Evolutionary conservation across 2,888 invertebrate genomes (phyloP), one percentile per base, ranked within the genome.

Genomic region (Drosophila mayaguana): DNA sequence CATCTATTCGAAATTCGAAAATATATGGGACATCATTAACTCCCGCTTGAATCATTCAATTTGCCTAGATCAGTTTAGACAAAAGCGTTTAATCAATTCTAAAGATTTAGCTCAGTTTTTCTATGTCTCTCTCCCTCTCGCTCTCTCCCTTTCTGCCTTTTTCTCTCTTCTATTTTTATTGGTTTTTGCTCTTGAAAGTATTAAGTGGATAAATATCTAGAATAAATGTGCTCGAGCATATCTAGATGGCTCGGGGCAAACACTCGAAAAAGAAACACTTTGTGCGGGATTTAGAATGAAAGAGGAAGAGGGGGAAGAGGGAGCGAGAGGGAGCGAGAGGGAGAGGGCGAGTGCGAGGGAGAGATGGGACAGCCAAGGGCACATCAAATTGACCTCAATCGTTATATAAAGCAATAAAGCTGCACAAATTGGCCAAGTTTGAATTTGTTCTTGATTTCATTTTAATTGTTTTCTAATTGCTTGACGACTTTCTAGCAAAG

Each of bases 391-490:
- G 89, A 80, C 87, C 83, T 45, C 65, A 66, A 69, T 78, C 43
- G 62, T 22, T 40, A 25, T 25, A 40, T 53, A 18, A 38, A 40
- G 54, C 54, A n/a, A 54, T 40, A 38, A 55, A 20, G 55, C 70
- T 48, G 61, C 32, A 43, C 50, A 75, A 71, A 63, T 63, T 76
- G 64, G 56, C 48, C 62, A 55, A 59, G 42, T 57, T 22, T 38
- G 28, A 38, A 38, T 38, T 38, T 38, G 59, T 18, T 38, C 65
- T 70, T 78, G 78, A 86, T 86, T 79, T 80, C 40, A 55, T 51
- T 83, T 89, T 84, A 87, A 84, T 87, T 81, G 88, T 81, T 84
- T 84, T 67, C 84, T 89, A 88, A 89, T 89, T 84, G 71, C 72
- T 50, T 59, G 57, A 59, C 65, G 54, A 65, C 68, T 81, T 76